Evolutionary conservation across 2,113 vertebrate genomes (phyloP).

Genomic region (Phalacrocorax aristotelis): DNA sequence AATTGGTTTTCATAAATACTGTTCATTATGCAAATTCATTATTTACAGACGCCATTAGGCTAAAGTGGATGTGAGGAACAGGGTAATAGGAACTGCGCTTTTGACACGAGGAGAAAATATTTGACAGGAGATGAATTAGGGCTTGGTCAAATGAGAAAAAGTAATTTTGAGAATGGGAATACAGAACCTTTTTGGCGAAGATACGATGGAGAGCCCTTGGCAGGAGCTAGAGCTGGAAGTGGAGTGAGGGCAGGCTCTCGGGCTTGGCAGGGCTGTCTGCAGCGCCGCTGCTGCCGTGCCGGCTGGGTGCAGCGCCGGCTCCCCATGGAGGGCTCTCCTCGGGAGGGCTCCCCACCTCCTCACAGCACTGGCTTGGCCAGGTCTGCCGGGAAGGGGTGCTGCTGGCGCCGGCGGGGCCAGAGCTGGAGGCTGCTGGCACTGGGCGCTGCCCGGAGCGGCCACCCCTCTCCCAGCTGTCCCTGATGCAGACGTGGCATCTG

Average conservation of each 20-base stretch:
- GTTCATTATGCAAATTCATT: constrained; percentile 13
- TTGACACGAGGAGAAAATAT: neutral
- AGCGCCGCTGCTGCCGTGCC: accelerated
- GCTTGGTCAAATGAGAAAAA: neutral
- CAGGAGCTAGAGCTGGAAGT: neutral
- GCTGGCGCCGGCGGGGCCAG: accelerated
- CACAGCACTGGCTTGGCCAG: accelerated
- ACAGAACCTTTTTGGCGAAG: neutral
- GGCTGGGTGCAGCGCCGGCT: accelerated
- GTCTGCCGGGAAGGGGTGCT: neutral
- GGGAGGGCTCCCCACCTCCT: accelerated
- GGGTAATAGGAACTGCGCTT: neutral
- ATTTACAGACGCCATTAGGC: neutral
- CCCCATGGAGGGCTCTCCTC: accelerated
- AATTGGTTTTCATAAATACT: neutral
- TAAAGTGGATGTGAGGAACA: neutral
- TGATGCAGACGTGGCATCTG: accelerated
- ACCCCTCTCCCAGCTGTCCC: neutral
- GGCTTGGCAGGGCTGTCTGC: neutral
- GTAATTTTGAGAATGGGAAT: neutral
- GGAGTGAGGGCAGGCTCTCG: neutral
- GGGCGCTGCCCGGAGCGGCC: neutral
- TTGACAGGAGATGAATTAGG: neutral
- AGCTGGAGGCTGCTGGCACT: accelerated
- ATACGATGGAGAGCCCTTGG: neutral